Evolutionary conservation across 92 coral and sea anemone genomes (phyloP), one percentile per base, ranked within the genome.

Genomic region (Bergia puertoricense): DNA sequence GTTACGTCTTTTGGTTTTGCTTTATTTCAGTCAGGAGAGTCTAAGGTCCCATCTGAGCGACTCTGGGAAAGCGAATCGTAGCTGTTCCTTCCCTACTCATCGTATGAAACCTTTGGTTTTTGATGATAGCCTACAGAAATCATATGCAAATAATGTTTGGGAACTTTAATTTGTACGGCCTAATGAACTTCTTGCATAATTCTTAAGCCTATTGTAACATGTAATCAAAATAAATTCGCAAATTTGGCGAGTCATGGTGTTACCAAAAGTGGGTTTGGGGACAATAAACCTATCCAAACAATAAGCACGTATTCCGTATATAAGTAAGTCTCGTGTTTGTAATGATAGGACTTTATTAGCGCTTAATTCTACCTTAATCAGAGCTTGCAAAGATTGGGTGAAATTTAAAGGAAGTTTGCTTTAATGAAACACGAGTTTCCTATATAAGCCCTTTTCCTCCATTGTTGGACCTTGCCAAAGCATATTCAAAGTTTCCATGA

Each of bases 21-120:
- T 74, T 86, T 86, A 37, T 73, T 50, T 51, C 59, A 3, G 30
- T 44, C 81, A 86, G 89, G 82, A 86, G 74, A 75, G 50, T 59
- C 76, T 23, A 85, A 69, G 48, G 89, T 65, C 89, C 89, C 30
- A 85, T 38, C 76, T 76, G 84, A 76, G 89, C 84, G 75, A 86
- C 84, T 36, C 43, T 69, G 36, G 89, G 89, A 86, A 36, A 77
- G 37, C 39, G 75, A 30, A 86, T 86, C 13, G 74, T 78, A 65
- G 89, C 45, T 78, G 85, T 57, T 86, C n/a, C 40, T 18, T 59
- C 76, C 85, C 85, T 86, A 86, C 50, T 75, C 50, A 69, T 74
- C 5, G 59, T 74, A 43, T 43, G 79, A 84, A 84, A 84, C 39
- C 62, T 41, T 36, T 84, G 37, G 56, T 84, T 84, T 43, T 41